These are phyloP conservation scores for Zoanthus solanderi DNA, from an alignment of 92 coral and sea anemone genomes.

Conservation along the genomic window DNA sequence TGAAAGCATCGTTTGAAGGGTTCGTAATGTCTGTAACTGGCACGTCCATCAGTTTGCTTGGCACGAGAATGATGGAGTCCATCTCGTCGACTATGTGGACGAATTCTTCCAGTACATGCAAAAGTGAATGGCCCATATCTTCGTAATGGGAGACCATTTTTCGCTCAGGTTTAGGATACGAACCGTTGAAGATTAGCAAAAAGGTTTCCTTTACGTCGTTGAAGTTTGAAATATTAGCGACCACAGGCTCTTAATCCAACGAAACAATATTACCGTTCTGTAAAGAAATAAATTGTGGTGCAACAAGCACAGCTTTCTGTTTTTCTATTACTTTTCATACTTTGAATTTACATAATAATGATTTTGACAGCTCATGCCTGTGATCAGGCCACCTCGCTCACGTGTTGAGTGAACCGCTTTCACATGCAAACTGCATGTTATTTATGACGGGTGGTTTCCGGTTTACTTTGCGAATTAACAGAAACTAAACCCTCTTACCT, in stretches of 20 bases:
- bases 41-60: slow-evolving; percentile 87
- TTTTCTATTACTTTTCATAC: neutral
- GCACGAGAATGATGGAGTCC: slow-evolving; percentile 91
- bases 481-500: neutral
- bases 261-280: neutral
- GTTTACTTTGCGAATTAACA: neutral
- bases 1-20: slow-evolving; percentile 45
- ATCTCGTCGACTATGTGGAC: slow-evolving; percentile 83
- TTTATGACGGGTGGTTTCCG: slow-evolving; percentile 4
- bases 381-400: slow-evolving; percentile 29
- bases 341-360: slow-evolving; percentile 25
- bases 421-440: slow-evolving; percentile 35
- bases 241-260: neutral
- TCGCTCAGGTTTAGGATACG: slow-evolving; percentile 24
- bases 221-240: slow-evolving; percentile 15
- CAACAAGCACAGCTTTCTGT: neutral
- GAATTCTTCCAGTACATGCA: slow-evolving; percentile 77
- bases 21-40: slow-evolving; percentile 73
- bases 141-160: slow-evolving; percentile 41
- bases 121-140: slow-evolving; percentile 24
- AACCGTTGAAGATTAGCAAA: neutral
- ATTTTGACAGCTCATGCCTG: slow-evolving; percentile 32
- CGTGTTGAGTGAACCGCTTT: slow-evolving; percentile 15
- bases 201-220: neutral
- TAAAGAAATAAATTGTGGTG: neutral